Conservation (phyloP, 2,113 vertebrate species). For the Lathamus discolor region DNA sequence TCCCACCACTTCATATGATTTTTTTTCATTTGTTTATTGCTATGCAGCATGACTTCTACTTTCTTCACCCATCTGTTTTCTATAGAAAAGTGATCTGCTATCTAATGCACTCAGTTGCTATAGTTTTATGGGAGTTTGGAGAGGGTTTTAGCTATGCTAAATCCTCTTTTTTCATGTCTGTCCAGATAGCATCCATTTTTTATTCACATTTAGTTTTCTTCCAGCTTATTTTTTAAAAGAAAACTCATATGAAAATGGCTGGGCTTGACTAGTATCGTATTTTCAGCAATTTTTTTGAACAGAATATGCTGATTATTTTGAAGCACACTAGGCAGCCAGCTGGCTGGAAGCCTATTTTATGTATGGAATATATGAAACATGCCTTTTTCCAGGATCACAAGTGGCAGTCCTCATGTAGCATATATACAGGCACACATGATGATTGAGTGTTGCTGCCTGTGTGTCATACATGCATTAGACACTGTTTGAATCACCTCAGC, state of each 20-base stretch:
- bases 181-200: not conserved
- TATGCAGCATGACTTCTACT: not conserved
- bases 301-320: not conserved
- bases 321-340: not conserved
- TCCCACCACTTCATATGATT: not conserved
- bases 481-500: not conserved
- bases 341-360: not conserved
- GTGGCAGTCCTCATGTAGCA: not conserved
- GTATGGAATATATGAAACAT: not conserved
- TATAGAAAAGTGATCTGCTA: not conserved
- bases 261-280: not conserved
- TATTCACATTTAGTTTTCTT: not conserved
- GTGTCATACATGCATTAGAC: not conserved
- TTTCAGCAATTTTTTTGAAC: not conserved
- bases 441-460: not conserved
- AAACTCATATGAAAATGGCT: not conserved
- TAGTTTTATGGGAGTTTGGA: conserved; percentile 12
- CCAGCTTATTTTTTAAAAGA: not conserved
- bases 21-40: not conserved
- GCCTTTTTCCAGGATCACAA: not conserved
- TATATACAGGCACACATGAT: not conserved
- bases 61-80: not conserved
- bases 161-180: not conserved
- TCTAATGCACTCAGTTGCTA: not conserved
- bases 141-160: not conserved